These are phyloP conservation scores for Drosophila rubida DNA, from an alignment of 2,888 invertebrate genomes.

Conservation along the genomic window DNA sequence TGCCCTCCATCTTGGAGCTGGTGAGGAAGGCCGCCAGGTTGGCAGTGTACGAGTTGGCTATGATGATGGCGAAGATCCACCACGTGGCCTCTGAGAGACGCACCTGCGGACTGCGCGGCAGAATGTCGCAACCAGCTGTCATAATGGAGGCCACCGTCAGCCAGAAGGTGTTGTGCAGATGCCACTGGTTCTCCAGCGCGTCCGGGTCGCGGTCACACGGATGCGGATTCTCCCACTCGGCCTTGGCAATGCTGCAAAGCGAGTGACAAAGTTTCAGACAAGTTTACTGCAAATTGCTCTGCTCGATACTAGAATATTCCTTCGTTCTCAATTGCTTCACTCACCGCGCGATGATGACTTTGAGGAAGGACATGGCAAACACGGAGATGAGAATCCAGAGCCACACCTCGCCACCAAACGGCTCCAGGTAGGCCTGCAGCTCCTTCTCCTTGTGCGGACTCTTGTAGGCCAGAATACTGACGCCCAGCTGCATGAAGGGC, in stretches of 20 bases:
- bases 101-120: constrained; percentile 93
- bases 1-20: constrained; percentile 94
- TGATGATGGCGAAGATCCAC: constrained; percentile 94
- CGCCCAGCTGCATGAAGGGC: constrained; percentile 98
- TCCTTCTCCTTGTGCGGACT: constrained; percentile 90
- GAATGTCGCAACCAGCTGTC: constrained; percentile 96
- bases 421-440: constrained; percentile 94
- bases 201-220: constrained; percentile 94
- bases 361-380: constrained; percentile 91
- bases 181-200: constrained; percentile 95
- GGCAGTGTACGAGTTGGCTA: constrained; percentile 95
- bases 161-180: constrained; percentile 95
- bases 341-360: constrained; percentile 92
- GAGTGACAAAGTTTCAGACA: background rate
- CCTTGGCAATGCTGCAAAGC: constrained; percentile 89
- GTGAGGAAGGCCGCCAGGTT: constrained; percentile 97
- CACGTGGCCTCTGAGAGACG: constrained; percentile 91
- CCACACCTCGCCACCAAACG: constrained; percentile 95
- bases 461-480: constrained; percentile 94
- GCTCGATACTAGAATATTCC: too few relatives aligned
- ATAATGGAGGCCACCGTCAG: constrained; percentile 96
- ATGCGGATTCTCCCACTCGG: constrained; percentile 97
- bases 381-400: constrained; percentile 95
- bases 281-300: too few relatives aligned
- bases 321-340: background rate